Evolutionary conservation across 2,888 invertebrate genomes (phyloP).

Genomic region (Tetranychus truncatus): DNA sequence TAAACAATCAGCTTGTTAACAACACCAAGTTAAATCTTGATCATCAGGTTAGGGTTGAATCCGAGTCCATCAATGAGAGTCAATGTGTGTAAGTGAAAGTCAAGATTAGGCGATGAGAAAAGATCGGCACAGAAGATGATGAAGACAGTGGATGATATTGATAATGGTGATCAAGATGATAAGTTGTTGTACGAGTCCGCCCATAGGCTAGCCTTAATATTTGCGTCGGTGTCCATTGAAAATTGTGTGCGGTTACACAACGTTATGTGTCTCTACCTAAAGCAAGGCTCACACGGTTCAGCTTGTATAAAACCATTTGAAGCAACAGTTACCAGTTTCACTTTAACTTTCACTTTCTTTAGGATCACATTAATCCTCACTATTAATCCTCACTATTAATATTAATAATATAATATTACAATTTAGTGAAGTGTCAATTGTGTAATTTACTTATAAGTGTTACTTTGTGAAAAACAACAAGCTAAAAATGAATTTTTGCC

Average conservation of each 20-base stretch:
- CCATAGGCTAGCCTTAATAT: neutral
- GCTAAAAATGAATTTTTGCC: neutral
- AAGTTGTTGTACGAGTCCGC: neutral
- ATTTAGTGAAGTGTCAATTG: neutral
- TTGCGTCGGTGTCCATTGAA: neutral
- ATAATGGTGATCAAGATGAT: neutral
- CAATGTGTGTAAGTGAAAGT: neutral
- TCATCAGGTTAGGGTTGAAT: too few relatives aligned
- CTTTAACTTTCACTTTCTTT: neutral
- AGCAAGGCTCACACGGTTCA: neutral
- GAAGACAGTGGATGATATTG: neutral
- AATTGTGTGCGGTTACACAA: neutral
- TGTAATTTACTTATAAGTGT: neutral
- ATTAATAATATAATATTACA: too few relatives aligned
- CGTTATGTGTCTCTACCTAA: neutral
- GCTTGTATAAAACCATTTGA: neutral
- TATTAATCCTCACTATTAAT: neutral
- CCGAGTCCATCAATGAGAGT: too few relatives aligned
- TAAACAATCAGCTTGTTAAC: too few relatives aligned
- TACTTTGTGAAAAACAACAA: neutral
- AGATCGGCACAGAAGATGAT: neutral
- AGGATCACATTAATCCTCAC: neutral
- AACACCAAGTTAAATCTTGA: too few relatives aligned
- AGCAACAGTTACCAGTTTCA: neutral
- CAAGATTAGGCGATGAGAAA: neutral